phyloP scores from a whole-genome alignment of 2,888 invertebrate species.

The Apamea sordens region DNA sequence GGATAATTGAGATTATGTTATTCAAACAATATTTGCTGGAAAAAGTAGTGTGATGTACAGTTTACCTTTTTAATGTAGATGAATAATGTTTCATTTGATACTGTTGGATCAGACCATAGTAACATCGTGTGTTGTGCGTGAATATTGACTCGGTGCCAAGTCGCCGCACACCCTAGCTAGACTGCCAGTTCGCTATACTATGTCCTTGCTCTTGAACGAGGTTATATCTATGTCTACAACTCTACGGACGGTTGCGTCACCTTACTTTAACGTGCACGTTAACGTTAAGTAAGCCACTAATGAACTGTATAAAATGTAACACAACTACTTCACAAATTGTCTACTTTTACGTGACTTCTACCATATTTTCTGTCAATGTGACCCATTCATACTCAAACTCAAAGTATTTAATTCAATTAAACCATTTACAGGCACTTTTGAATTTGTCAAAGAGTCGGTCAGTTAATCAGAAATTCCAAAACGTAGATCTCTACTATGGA shows the following conservation, averaged over 20 bases:
- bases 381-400: no score
- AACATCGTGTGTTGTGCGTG: neutral
- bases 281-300: neutral
- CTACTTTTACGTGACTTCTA: neutral
- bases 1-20: neutral
- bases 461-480: no score
- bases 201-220: conserved; percentile 48
- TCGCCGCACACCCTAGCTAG: conserved; percentile 31
- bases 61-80: neutral
- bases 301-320: neutral
- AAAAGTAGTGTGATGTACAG: neutral
- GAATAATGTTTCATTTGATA: neutral
- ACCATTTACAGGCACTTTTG: no score
- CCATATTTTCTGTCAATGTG: neutral
- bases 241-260: conserved; percentile 19
- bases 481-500: no score
- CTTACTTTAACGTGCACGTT: conserved; percentile 13
- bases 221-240: conserved; percentile 1
- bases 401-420: no score
- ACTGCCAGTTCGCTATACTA: conserved; percentile 15
- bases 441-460: no score
- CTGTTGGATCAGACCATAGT: neutral
- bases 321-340: neutral
- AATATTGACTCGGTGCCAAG: conserved; percentile 49
- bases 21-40: neutral